These are phyloP conservation scores for Calephelis perditalis DNA, from an alignment of 2,888 invertebrate genomes.

Conservation along the genomic window DNA sequence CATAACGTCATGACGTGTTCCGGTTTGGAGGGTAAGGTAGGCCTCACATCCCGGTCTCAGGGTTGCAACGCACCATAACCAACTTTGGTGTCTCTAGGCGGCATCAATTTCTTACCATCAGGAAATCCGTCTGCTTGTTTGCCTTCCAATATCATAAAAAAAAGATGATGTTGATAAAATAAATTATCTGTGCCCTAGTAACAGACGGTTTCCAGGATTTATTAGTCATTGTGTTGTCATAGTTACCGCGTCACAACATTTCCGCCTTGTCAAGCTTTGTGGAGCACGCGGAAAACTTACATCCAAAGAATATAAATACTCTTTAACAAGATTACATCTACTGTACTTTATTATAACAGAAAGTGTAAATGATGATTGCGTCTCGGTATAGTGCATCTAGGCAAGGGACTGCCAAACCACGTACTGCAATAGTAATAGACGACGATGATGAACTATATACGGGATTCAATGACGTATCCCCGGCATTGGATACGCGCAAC, in stretches of 20 bases:
- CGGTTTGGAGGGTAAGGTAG: too few species aligned
- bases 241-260: slow-evolving; percentile 69
- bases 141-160: too few species aligned
- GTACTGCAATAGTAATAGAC: slow-evolving; percentile 59
- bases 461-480: slow-evolving; percentile 83
- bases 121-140: too few species aligned
- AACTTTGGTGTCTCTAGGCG: too few species aligned
- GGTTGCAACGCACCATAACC: too few species aligned
- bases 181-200: neutral
- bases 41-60: too few species aligned
- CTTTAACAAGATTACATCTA: too few species aligned
- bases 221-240: slow-evolving; percentile 40
- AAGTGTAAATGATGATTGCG: slow-evolving; percentile 47
- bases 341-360: neutral
- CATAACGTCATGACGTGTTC: too few species aligned
- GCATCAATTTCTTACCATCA: too few species aligned
- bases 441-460: slow-evolving; percentile 82
- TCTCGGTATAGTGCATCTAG: slow-evolving; percentile 63
- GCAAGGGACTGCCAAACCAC: slow-evolving; percentile 54
- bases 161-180: neutral
- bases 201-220: neutral
- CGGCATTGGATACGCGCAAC: slow-evolving; percentile 81
- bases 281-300: slow-evolving; percentile 9
- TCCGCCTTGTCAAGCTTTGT: neutral
- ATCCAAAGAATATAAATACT: too few species aligned